Evolutionary conservation across 2,797 vertebrate genomes (phyloP).

Genomic region (Trichosurus vulpecula): DNA sequence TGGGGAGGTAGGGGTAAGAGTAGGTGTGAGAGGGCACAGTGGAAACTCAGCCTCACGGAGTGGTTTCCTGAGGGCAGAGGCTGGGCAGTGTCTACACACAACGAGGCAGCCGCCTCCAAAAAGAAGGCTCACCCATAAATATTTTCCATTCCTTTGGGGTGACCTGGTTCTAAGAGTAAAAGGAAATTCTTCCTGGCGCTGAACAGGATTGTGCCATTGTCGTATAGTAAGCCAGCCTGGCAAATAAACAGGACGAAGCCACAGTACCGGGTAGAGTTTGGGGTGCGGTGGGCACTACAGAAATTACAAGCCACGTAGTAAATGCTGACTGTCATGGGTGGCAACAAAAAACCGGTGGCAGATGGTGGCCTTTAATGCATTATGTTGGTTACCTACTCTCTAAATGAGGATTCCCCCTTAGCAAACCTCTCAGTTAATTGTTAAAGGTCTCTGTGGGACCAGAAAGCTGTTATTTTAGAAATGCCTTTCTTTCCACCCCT

Average conservation of each 20-base stretch:
- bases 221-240: conserved; percentile 9
- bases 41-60: conserved; percentile 68
- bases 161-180: conserved; percentile 70
- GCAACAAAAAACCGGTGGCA: neutral
- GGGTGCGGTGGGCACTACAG: neutral
- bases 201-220: neutral
- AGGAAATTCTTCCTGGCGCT: neutral
- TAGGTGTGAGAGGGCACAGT: conserved; percentile 67
- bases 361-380: neutral
- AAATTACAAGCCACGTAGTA: neutral
- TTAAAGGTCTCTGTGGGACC: conserved; percentile 48
- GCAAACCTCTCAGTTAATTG: conserved; percentile 45
- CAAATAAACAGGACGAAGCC: neutral
- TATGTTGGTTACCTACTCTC: neutral
- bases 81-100: conserved; percentile 44
- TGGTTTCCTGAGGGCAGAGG: conserved; percentile 53
- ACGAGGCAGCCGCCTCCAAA: conserved; percentile 19
- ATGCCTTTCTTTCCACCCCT: conserved; percentile 17
- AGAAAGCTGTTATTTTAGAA: conserved; percentile 60
- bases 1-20: conserved; percentile 67
- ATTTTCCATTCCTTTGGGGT: conserved; percentile 51
- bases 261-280: neutral
- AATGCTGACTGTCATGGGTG: neutral
- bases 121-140: conserved; percentile 22
- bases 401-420: conserved; percentile 45